Evolutionary conservation across 2,113 vertebrate species (phyloP).

Genomic region (Fukomys damarensis): DNA sequence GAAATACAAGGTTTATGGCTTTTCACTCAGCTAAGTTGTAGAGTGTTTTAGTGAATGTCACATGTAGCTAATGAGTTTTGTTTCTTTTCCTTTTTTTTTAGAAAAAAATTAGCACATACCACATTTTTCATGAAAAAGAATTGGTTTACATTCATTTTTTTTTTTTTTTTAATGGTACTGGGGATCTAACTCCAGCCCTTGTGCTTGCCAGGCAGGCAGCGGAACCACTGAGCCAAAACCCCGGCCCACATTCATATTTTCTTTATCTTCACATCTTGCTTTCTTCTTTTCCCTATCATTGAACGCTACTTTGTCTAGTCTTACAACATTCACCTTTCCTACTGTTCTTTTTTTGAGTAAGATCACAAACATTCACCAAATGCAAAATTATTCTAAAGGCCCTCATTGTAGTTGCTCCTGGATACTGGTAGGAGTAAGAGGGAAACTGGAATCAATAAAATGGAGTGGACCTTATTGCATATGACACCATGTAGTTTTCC

Average conservation of each 20-base stretch:
- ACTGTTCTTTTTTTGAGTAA: not conserved
- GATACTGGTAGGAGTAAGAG: too few species aligned
- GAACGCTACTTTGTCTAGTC: not conserved
- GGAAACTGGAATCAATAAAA: not conserved
- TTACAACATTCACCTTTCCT: not conserved
- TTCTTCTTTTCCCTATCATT: not conserved
- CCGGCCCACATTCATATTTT: too few species aligned
- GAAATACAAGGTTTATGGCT: constrained; percentile 26
- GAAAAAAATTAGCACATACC: not conserved
- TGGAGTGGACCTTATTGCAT: not conserved
- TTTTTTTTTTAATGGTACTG: too few species aligned
- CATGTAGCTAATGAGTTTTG: not conserved
- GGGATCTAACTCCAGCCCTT: too few species aligned
- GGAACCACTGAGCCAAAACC: too few species aligned
- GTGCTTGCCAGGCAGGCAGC: too few species aligned
- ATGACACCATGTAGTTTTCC: not conserved
- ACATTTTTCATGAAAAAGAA: not conserved
- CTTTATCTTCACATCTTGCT: not conserved
- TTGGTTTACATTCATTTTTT: not conserved
- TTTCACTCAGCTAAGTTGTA: not conserved
- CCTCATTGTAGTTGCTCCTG: not conserved
- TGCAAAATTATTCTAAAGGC: not conserved
- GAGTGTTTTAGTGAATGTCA: not conserved
- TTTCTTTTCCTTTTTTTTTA: not conserved
- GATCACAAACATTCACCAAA: not conserved